Base-by-base conservation (phyloP, 2,888 invertebrate genomes). In the Minunthozetes semirufus region DNA sequence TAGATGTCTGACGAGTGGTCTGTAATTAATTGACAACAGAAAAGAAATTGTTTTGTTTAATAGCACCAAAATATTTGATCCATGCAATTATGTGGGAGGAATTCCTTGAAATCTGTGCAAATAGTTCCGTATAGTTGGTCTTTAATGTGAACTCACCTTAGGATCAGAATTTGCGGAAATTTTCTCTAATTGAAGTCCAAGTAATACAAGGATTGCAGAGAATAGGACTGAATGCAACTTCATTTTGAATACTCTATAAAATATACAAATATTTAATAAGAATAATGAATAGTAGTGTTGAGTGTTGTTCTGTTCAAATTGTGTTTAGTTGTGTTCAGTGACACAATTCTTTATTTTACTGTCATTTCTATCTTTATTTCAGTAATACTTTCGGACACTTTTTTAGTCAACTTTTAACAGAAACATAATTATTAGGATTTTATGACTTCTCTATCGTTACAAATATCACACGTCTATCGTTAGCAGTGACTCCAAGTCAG, bases 251-350 rank as follows among this genome's bases (percentile, higher is more conserved):
- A 63, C 17, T n/a, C 66, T 66, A 38, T 19, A 66, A 66, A 38
- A 66, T 33, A 66, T n/a, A 66, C n/a, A 66, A 66, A 66, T 66
- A 66, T 66, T 63, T 66, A 48, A 17, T 29, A 66, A 33, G n/a
- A 66, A 38, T 25, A 66, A 66, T 38, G 33, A n/a, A 66, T 6
- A 17, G 48, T 48, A 6, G 48, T 48, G 48, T 48, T 48, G 2
- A 33, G 48, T 17, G 11, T n/a, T 66, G 66, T 38, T 66, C 66
- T 38, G 17, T 66, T 6, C 13, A 17, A 17, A 13, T 48, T 17
- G 48, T 48, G 48, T 48, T 48, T 11, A 33, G 48, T 17, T 53
- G 53, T 66, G 66, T 38, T 66, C 66, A 66, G 17, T 66, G 66
- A 66, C 66, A 66, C 66, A 38, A 66, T n/a, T 59, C 59, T 27